Percentiles rank a stretch among this genome's conserved stretches.
phyloP scores from a whole-genome alignment of 2,113 vertebrate genomes.

The Chloebia gouldiae region DNA sequence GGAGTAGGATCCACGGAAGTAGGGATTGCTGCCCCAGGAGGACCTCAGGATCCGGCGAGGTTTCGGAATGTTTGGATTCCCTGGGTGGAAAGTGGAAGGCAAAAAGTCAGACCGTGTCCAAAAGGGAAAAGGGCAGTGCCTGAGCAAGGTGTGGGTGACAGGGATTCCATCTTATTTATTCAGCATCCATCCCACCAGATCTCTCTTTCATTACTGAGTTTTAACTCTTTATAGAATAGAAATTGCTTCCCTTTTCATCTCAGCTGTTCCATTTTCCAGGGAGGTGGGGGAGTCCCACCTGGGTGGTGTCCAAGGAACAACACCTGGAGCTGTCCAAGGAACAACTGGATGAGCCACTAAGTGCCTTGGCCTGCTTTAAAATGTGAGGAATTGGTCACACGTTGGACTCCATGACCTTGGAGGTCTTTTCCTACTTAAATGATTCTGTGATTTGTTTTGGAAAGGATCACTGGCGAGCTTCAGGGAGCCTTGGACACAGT shows the following conservation, averaged over 20 bases:
- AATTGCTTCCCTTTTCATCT: neutral
- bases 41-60: slow-evolving; percentile 93
- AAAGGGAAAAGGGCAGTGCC: neutral
- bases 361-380: neutral
- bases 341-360: neutral
- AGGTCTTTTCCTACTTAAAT: neutral
- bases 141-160: neutral
- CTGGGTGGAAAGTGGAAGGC: slow-evolving; percentile 65
- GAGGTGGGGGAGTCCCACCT: neutral
- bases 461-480: neutral
- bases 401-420: neutral
- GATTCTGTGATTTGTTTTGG: neutral
- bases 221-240: neutral
- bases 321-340: neutral
- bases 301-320: too few relatives aligned
- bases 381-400: neutral
- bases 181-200: neutral
- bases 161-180: neutral
- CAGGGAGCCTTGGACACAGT: neutral
- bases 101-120: neutral
- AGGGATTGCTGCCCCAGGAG: slow-evolving; percentile 93
- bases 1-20: slow-evolving; percentile 95
- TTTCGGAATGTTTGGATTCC: slow-evolving; percentile 97
- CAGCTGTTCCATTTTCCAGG: neutral
- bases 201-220: neutral